Percentiles rank a stretch among this genome's conserved stretches.
These are phyloP conservation scores for Strigamia crassipes DNA, from an alignment of 2,888 invertebrate genomes.

Conservation along the genomic window DNA sequence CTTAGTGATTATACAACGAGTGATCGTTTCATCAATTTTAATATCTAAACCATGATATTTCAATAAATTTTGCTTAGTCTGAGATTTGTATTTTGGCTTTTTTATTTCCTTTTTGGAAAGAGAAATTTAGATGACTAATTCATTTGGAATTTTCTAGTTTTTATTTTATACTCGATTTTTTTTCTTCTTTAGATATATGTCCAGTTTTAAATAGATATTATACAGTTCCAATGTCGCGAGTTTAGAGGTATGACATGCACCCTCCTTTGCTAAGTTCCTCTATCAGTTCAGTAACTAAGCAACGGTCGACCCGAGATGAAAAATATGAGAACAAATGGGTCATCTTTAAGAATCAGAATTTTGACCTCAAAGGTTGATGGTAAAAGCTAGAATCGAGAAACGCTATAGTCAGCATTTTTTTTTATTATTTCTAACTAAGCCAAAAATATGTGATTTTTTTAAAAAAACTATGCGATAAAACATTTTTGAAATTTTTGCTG, in stretches of 20 bases:
- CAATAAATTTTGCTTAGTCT: neutral
- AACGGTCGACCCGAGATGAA: constrained; percentile 32
- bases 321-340: constrained; percentile 34
- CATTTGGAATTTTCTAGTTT: neutral
- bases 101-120: neutral
- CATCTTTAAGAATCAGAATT: constrained; percentile 41
- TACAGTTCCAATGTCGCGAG: too few relatives aligned
- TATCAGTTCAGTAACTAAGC: constrained; percentile 23
- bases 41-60: neutral
- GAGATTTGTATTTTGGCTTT: neutral
- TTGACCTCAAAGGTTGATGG: constrained; percentile 38
- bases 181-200: neutral
- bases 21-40: neutral
- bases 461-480: neutral
- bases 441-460: neutral
- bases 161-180: neutral
- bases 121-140: neutral
- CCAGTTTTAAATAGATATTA: neutral
- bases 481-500: neutral
- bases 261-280: neutral
- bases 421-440: neutral
- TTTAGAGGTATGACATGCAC: neutral
- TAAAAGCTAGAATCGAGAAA: constrained; percentile 8
- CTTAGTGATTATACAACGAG: neutral
- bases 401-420: neutral